Percentiles rank a stretch among this genome's conserved stretches.
Evolutionary conservation across 2,888 invertebrate genomes (phyloP).

Genomic region (Empis livida): DNA sequence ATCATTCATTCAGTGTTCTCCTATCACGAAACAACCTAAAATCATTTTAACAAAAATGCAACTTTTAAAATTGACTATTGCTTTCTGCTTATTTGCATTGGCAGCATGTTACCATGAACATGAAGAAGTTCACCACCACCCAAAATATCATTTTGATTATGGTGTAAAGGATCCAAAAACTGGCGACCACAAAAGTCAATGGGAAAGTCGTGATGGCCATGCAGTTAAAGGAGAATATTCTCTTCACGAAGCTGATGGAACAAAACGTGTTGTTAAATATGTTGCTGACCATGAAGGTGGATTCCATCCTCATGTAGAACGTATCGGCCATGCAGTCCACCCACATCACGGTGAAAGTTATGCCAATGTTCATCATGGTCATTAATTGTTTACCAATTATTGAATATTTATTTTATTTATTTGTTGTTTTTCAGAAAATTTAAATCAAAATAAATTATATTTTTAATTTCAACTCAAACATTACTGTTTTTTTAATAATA

Average conservation of each 20-base stretch:
- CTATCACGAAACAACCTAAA: too few species aligned
- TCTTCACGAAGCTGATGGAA: constrained; percentile 23
- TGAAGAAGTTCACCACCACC: constrained; percentile 31
- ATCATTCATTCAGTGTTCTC: too few species aligned
- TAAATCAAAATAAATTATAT: too few species aligned
- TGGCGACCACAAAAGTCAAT: constrained; percentile 29
- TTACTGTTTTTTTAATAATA: too few species aligned
- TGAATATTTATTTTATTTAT: too few species aligned
- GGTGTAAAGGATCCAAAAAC: constrained; percentile 31
- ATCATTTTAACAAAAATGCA: too few species aligned
- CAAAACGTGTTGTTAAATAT: constrained; percentile 29
- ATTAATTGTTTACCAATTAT: neutral
- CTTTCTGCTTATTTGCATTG: too few species aligned
- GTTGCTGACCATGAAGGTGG: constrained; percentile 27
- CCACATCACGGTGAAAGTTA: constrained; percentile 4
- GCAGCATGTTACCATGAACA: neutral
- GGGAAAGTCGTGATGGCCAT: constrained; percentile 35
- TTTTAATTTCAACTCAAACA: too few species aligned
- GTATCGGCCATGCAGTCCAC: constrained; percentile 19
- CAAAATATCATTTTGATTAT: constrained; percentile 27
- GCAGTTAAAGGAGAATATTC: constrained; percentile 22
- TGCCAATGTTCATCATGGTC: constrained; percentile 3
- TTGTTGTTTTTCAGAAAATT: too few species aligned
- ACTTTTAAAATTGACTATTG: too few species aligned
- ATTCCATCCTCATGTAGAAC: constrained; percentile 29